phyloP scores from a whole-genome alignment of 2,888 invertebrate genomes.

The Xestia rhomboidea region DNA sequence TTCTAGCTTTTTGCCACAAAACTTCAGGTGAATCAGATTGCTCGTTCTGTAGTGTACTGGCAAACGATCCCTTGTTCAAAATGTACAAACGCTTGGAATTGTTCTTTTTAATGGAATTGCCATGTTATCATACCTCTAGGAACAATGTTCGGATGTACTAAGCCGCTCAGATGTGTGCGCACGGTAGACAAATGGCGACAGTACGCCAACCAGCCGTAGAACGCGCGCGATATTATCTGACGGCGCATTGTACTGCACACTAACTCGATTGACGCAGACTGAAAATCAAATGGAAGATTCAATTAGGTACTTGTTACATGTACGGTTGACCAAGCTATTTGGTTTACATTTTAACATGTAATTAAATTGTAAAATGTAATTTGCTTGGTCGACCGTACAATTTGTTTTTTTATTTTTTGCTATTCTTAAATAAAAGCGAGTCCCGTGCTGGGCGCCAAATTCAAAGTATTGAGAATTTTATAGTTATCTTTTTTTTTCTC shows the following conservation, averaged over 20 bases:
- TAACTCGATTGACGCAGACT: constrained; percentile 92
- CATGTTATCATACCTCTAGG: constrained; percentile 86
- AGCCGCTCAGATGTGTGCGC: constrained; percentile 96
- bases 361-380: too few relatives aligned
- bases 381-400: too few relatives aligned
- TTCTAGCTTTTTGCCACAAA: not conserved
- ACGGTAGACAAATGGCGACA: constrained; percentile 98
- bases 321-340: too few relatives aligned
- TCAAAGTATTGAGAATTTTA: not conserved
- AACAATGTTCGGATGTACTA: constrained; percentile 94
- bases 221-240: constrained; percentile 98
- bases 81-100: too few relatives aligned
- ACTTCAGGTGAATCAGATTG: not conserved
- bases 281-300: constrained; percentile 54
- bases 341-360: too few relatives aligned
- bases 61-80: too few relatives aligned
- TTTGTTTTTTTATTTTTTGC: not conserved
- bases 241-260: constrained; percentile 98
- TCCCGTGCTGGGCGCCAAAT: constrained; percentile 22
- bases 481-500: not conserved
- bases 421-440: not conserved
- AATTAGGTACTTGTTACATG: not conserved
- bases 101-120: not conserved
- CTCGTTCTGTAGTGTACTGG: too few relatives aligned
- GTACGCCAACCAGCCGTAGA: constrained; percentile 99